Conservation (phyloP, 2,113 vertebrate genomes). For the Tinamus guttatus region DNA sequence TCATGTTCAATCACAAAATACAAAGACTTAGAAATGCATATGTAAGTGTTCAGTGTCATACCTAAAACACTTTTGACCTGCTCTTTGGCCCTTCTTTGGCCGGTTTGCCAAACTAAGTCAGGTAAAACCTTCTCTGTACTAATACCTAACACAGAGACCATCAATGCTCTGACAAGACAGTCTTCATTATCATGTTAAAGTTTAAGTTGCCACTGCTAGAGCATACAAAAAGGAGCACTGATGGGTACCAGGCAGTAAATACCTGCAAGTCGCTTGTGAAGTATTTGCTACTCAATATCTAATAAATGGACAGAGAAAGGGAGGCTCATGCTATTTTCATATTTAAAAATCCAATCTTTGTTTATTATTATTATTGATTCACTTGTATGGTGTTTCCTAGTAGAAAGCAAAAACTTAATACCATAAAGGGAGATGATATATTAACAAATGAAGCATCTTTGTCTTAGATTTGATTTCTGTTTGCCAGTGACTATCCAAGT, state of each 20-base stretch:
- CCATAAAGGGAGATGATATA: background rate
- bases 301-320: background rate
- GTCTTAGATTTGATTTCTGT: background rate
- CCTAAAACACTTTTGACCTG: background rate
- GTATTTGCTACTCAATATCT: background rate
- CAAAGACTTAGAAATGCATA: background rate
- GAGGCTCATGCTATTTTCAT: background rate
- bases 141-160: background rate
- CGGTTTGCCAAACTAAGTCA: background rate
- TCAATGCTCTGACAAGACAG: background rate
- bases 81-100: background rate
- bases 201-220: background rate
- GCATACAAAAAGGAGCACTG: background rate
- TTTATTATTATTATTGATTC: background rate
- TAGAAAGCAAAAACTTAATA: background rate
- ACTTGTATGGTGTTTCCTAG: background rate
- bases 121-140: background rate
- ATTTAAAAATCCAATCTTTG: slow-evolving; percentile 13
- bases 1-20: background rate
- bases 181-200: background rate
- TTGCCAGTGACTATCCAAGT: background rate
- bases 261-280: background rate
- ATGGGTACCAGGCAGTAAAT: background rate
- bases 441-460: background rate
- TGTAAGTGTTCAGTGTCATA: background rate